Evolutionary conservation across 2,113 vertebrate species (phyloP).

Genomic region (Gobiocypris rarus): DNA sequence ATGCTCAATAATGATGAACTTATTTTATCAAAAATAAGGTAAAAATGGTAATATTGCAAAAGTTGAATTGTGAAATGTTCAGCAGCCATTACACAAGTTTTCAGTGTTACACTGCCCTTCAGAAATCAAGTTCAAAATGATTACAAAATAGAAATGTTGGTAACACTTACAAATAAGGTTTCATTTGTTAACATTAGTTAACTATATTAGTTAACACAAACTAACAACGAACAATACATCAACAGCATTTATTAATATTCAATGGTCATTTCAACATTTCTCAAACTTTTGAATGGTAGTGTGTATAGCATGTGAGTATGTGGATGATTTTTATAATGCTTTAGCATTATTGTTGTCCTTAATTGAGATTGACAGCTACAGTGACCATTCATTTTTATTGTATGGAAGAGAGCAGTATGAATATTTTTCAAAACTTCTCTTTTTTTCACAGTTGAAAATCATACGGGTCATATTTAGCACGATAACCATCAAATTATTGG

Average conservation of each 20-base stretch:
- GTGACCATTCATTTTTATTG: not conserved
- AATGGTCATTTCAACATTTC: no score
- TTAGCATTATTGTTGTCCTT: not conserved
- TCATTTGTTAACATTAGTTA: no score
- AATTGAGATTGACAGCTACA: not conserved
- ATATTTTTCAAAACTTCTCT: not conserved
- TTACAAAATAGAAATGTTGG: no score
- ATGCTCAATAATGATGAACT: not conserved
- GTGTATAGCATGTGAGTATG: not conserved
- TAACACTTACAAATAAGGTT: no score
- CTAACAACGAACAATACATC: no score
- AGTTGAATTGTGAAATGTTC: not conserved
- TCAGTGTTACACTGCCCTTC: not conserved
- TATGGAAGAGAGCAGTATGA: not conserved
- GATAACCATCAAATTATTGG: not conserved
- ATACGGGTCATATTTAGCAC: not conserved
- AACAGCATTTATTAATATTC: no score
- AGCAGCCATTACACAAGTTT: not conserved
- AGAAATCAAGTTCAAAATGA: not conserved
- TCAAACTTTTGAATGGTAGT: not conserved
- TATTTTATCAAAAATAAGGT: not conserved
- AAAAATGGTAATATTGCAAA: no score
- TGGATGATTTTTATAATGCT: not conserved
- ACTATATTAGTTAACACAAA: no score
- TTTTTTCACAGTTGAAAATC: not conserved